A percentile compares a stretch with the other conserved stretches of the same genome.
Evolutionary conservation across 2,888 invertebrate genomes (phyloP).

Genomic region (Yponomeuta sedellus): DNA sequence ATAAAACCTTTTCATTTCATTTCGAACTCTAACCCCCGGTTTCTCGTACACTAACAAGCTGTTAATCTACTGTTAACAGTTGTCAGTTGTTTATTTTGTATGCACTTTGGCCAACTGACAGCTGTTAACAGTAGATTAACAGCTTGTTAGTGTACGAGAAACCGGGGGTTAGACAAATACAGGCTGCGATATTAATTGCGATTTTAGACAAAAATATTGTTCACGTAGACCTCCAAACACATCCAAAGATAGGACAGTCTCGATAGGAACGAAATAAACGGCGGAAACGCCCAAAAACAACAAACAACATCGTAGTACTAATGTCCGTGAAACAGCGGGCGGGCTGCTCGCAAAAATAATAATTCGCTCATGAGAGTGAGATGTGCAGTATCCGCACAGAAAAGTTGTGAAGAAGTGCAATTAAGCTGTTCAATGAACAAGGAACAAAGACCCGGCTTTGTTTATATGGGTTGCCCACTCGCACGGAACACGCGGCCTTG

Average conservation of each 20-base stretch:
- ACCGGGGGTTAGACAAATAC: too few species aligned
- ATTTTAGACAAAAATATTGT: background rate
- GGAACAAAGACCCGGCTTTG: slow-evolving; percentile 53
- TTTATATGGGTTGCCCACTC: slow-evolving; percentile 50
- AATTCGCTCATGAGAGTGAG: slow-evolving; percentile 42
- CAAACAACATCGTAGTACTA: background rate
- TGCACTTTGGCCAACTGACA: too few species aligned
- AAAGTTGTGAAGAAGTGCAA: slow-evolving; percentile 57
- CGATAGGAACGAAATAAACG: background rate
- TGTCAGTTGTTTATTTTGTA: too few species aligned
- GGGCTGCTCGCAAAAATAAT: slow-evolving; percentile 32
- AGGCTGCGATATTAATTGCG: too few species aligned
- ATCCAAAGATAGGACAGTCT: background rate
- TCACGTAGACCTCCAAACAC: background rate
- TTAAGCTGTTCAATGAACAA: slow-evolving; percentile 67
- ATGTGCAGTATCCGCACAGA: slow-evolving; percentile 45
- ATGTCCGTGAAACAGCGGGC: background rate
- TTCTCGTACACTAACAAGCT: too few species aligned
- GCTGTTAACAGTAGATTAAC: too few species aligned
- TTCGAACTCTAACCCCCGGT: too few species aligned
- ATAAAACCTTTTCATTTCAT: too few species aligned
- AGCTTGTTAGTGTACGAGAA: too few species aligned
- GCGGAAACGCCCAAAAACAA: slow-evolving; percentile 16
- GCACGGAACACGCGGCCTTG: slow-evolving; percentile 37
- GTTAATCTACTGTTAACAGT: too few species aligned